Percentiles rank a stretch among this genome's conserved stretches.
Conservation (phyloP, 2,888 invertebrate species). For the Myathropa florea region DNA sequence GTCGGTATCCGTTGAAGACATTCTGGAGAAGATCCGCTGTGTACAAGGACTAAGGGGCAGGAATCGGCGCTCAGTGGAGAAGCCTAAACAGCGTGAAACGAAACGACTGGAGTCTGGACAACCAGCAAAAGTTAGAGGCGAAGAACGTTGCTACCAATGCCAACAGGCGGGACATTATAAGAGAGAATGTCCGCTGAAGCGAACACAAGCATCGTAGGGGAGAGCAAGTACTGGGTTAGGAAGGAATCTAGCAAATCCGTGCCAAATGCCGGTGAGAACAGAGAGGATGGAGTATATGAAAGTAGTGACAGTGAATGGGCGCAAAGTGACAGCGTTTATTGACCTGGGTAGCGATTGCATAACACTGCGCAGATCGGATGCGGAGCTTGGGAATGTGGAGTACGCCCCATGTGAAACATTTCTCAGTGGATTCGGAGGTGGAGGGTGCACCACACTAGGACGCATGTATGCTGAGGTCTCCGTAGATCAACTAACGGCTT, state of each 20-base stretch:
- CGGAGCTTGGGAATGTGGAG: neutral
- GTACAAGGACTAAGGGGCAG: neutral
- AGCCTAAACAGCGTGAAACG: neutral
- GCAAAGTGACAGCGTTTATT: neutral
- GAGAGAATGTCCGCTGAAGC: neutral
- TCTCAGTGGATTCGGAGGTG: neutral
- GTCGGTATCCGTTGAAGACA: neutral
- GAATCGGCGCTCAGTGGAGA: neutral
- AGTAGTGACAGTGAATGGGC: neutral
- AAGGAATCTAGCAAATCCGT: no score
- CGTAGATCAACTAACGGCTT: neutral
- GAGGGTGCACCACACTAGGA: neutral
- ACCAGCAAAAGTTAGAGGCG: neutral
- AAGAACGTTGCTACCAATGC: neutral
- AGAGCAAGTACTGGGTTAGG: neutral
- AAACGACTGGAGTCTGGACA: neutral
- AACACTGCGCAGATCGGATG: neutral
- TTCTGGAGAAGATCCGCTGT: neutral
- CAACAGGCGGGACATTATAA: slow-evolving; percentile 4
- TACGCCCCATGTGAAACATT: neutral
- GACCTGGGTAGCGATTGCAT: slow-evolving; percentile 20
- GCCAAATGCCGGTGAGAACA: neutral
- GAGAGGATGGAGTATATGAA: neutral
- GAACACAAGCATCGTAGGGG: neutral
- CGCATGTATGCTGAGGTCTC: slow-evolving; percentile 5